Evolutionary conservation across 2,113 vertebrate species (phyloP), one percentile per base, ranked within the genome.

Genomic region (Pseudorasbora parva): DNA sequence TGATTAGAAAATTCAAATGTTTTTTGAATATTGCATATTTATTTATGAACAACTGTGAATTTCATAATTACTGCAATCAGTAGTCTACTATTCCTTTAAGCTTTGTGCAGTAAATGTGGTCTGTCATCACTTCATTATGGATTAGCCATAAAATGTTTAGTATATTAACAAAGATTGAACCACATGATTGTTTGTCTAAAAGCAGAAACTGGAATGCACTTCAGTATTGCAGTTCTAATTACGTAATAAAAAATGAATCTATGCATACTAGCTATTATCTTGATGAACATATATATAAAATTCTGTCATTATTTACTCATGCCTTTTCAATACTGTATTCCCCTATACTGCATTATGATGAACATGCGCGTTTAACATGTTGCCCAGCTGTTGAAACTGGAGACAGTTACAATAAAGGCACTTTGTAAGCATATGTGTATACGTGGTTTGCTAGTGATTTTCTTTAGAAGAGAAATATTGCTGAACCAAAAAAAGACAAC

Each of bases 21-120:
- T 78, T 78, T 60, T 41, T 59, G 23, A 47, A 62, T 7, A 25
- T 7, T 45, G 23, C 45, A 23, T 78, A 64, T 41, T 41, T 78
- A 45, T 62, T 19, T 45, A 56, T 78, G 51, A 57, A 23, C 30
- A 57, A 57, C 27, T 57, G 73, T 76, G 21, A 77, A 76, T 21
- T 41, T 19, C 30, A 56, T 56, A 56, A 41, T 60, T 25, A 27
- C 21, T 19, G 41, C 43, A 60, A 45, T 64, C 51, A n/a, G 10
- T 56, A 37, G 17, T 30, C 2, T 37, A n/a, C 27, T 41, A 21
- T 54, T 23, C 8, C 17, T 37, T 57, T 76, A 54, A 76, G 17
- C 17, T 37, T 41, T 10, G 19, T 37, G 30, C 17, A 68, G 30
- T 33, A 41, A 33, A 68, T n/a, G 64, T 68, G 33, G 37, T 68